These are phyloP conservation scores for Pachyramphus minor DNA, from an alignment of 2,113 vertebrate genomes.

Conservation along the genomic window DNA sequence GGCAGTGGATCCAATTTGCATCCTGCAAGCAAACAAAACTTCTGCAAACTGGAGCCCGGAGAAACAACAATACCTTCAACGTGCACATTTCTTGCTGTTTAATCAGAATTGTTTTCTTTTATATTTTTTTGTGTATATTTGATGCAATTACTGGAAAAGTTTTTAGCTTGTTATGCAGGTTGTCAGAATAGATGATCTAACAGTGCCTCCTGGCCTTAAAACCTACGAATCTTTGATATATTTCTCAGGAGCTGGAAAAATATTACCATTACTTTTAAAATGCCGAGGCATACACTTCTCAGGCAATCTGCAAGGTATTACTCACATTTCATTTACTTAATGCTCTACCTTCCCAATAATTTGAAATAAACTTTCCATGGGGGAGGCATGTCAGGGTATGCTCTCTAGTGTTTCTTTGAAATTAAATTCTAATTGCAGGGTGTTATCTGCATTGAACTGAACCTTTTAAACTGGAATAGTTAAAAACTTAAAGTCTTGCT, in stretches of 20 bases:
- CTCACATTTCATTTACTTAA: slow-evolving; percentile 52
- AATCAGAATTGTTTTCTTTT: slow-evolving; percentile 56
- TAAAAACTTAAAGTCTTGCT: background rate
- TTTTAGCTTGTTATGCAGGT: slow-evolving; percentile 55
- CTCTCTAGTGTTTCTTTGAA: background rate
- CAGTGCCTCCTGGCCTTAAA: slow-evolving; percentile 49
- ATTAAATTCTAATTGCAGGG: slow-evolving; percentile 19
- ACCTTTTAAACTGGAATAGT: background rate
- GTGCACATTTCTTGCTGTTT: slow-evolving; percentile 2
- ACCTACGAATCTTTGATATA: slow-evolving; percentile 37
- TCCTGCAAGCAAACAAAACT: slow-evolving; percentile 40
- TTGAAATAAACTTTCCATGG: background rate
- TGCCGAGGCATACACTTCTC: slow-evolving; percentile 18
- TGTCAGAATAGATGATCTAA: slow-evolving; percentile 60
- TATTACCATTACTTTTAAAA: slow-evolving; percentile 34
- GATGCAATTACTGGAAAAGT: slow-evolving; percentile 51
- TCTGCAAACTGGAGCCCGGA: slow-evolving; percentile 6
- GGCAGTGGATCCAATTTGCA: background rate
- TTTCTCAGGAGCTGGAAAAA: slow-evolving; percentile 22
- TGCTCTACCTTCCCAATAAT: background rate
- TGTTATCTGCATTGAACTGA: background rate
- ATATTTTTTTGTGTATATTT: slow-evolving; percentile 26
- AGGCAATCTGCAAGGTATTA: slow-evolving; percentile 25
- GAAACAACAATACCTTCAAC: background rate
- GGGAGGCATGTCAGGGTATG: background rate